Evolutionary conservation across 2,113 vertebrate species (phyloP).

Genomic region (Sardina pilchardus): DNA sequence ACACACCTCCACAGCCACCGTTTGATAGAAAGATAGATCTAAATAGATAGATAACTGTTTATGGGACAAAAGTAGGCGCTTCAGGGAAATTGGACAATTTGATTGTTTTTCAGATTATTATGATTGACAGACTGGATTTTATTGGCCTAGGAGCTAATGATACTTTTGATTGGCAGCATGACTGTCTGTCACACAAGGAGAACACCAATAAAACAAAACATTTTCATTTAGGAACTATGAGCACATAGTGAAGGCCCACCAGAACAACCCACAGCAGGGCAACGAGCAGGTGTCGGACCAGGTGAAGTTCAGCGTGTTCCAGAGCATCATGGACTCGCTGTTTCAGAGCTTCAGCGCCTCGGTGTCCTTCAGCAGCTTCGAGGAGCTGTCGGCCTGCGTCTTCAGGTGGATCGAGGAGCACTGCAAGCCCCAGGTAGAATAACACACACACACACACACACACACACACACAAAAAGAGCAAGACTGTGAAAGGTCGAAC

Average conservation of each 20-base stretch:
- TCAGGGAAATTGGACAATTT: too few species aligned
- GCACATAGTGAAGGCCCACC: conserved; percentile 96
- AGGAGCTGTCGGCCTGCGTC: conserved; percentile 93
- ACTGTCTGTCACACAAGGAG: too few species aligned
- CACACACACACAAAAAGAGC: conserved; percentile 1
- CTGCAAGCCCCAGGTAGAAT: conserved; percentile 91
- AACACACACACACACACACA: conserved; percentile 23
- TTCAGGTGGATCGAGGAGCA: conserved; percentile 99
- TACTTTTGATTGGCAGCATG: too few species aligned
- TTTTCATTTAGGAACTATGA: conserved; percentile 86
- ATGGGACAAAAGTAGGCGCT: too few species aligned
- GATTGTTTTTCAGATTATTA: too few species aligned
- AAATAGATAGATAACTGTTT: too few species aligned
- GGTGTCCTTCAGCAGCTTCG: conserved; percentile 89
- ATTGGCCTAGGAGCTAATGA: too few species aligned
- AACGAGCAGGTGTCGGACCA: conserved; percentile 92
- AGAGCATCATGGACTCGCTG: conserved; percentile 95
- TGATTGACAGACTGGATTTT: too few species aligned
- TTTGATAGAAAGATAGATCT: too few species aligned
- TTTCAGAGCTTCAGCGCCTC: conserved; percentile 93
- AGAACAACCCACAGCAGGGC: conserved; percentile 89
- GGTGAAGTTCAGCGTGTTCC: conserved; percentile 95
- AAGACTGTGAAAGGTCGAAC: not conserved
- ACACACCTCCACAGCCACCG: too few species aligned
- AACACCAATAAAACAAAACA: too few species aligned